Evolutionary conservation across 2,113 vertebrate species (phyloP).

Genomic region (Zosterops hypoxanthus): DNA sequence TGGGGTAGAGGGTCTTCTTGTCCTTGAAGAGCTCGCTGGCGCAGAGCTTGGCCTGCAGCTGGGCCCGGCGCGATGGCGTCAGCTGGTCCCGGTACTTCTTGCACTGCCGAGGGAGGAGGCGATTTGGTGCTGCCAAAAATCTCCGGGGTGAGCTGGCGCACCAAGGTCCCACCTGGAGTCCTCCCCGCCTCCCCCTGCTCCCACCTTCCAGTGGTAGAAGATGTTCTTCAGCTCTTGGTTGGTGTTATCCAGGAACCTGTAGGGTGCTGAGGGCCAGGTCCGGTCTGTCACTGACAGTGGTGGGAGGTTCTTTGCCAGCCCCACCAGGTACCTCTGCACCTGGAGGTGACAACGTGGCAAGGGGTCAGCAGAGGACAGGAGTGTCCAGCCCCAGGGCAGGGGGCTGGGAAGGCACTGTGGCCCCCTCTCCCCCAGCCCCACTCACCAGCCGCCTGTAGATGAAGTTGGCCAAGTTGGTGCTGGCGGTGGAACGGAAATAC

Average conservation of each 20-base stretch:
- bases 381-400: rapidly evolving
- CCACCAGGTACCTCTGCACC: constrained; percentile 71
- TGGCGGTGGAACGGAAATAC: constrained; percentile 73
- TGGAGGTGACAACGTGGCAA: rapidly evolving
- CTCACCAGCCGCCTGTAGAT: constrained; percentile 77
- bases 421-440: neutral
- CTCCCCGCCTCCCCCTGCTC: rapidly evolving
- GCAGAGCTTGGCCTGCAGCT: constrained; percentile 71
- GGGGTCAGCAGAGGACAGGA: neutral
- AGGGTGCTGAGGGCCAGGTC: constrained; percentile 66
- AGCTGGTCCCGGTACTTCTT: constrained; percentile 77
- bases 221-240: constrained; percentile 71
- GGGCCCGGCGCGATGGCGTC: constrained; percentile 2
- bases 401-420: neutral
- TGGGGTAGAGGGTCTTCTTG: constrained; percentile 77
- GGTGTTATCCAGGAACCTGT: constrained; percentile 47
- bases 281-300: constrained; percentile 45
- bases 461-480: constrained; percentile 67
- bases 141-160: rapidly evolving
- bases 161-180: rapidly evolving
- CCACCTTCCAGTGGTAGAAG: constrained; percentile 77
- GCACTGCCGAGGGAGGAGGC: constrained; percentile 40
- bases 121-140: rapidly evolving
- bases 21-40: constrained; percentile 80
- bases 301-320: constrained; percentile 65